These are phyloP conservation scores for Arge pagana DNA, from an alignment of 2,888 invertebrate species.

Conservation along the genomic window DNA sequence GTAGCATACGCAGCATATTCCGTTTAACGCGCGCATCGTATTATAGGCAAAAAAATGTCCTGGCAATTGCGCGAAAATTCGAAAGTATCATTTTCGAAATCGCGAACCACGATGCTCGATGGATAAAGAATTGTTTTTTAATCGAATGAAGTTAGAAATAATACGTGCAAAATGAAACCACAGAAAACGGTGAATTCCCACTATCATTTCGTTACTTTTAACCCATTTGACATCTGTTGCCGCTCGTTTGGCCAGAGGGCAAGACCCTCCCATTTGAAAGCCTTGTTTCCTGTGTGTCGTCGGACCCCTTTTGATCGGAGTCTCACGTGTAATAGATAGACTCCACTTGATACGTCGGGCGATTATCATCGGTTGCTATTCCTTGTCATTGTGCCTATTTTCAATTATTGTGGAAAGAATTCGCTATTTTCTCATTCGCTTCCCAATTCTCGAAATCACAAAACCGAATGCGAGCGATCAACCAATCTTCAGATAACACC, in stretches of 20 bases:
- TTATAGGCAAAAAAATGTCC: no score
- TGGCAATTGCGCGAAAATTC: no score
- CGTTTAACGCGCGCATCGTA: no score
- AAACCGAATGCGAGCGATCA: not conserved
- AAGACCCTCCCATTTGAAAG: slow-evolving; percentile 16
- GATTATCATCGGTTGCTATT: not conserved
- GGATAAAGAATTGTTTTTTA: not conserved
- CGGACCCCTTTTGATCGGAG: slow-evolving; percentile 15
- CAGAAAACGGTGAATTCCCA: slow-evolving; percentile 19
- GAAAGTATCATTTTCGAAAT: no score
- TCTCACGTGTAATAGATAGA: no score
- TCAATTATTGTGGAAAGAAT: no score
- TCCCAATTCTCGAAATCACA: not conserved
- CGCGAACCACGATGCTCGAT: not conserved
- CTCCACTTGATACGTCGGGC: slow-evolving; percentile 13
- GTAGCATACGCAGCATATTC: no score
- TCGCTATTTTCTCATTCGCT: not conserved
- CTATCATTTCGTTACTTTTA: slow-evolving; percentile 18
- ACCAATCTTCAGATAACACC: not conserved
- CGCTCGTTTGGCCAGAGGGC: slow-evolving; percentile 14
- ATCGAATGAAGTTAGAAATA: not conserved
- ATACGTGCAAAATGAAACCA: slow-evolving; percentile 6
- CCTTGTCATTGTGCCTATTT: not conserved
- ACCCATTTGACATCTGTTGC: slow-evolving; percentile 20
- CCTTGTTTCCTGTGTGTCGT: slow-evolving; percentile 19